These are phyloP conservation scores for Acrocephalus scirpaceus DNA, from an alignment of 2,797 vertebrate species.

Conservation along the genomic window DNA sequence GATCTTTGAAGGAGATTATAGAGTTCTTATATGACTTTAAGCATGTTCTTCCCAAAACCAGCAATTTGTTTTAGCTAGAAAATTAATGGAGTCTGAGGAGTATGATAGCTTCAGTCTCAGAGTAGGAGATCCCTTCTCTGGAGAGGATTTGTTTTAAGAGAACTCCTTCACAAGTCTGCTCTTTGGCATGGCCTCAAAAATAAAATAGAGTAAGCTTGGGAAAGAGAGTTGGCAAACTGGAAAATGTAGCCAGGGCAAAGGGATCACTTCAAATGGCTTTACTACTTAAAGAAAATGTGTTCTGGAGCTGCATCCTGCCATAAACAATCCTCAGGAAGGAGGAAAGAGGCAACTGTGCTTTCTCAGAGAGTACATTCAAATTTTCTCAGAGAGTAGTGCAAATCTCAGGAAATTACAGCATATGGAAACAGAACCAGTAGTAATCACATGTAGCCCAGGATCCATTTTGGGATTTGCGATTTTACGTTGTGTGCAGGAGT, in stretches of 20 bases:
- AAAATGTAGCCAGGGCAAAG: background rate
- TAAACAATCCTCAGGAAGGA: background rate
- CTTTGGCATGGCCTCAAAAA: background rate
- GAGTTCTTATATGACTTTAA: background rate
- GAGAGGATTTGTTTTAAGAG: background rate
- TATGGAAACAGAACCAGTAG: background rate
- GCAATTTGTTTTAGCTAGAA: background rate
- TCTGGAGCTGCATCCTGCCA: background rate
- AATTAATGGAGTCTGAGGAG: background rate
- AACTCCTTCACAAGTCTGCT: background rate
- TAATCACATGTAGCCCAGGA: background rate
- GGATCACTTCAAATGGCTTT: background rate
- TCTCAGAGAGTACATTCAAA: background rate
- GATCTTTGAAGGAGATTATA: background rate
- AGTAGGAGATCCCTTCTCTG: background rate
- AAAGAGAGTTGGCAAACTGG: background rate
- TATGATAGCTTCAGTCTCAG: background rate
- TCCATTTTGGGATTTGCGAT: background rate
- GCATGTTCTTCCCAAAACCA: background rate
- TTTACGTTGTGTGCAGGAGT: rapidly evolving
- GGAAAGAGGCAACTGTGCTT: background rate
- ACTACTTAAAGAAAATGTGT: background rate
- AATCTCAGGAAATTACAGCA: background rate
- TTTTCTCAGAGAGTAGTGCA: background rate
- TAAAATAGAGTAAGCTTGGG: background rate